Base-by-base conservation (phyloP, 2,797 vertebrate genomes). In the Chrysocyon brachyurus region DNA sequence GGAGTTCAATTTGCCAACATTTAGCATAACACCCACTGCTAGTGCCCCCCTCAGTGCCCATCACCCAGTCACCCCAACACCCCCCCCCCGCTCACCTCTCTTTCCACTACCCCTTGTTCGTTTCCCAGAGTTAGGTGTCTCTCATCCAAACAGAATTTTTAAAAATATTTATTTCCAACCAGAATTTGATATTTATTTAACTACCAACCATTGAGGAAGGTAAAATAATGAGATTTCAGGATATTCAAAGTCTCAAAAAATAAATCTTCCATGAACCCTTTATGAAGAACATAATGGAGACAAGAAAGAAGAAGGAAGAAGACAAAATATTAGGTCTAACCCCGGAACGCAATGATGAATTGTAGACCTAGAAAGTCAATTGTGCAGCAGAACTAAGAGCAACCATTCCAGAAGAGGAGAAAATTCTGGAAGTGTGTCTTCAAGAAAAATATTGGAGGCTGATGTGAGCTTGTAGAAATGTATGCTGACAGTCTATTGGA, bases 121-220 rank as follows among this genome's bases (percentile, higher is more conserved):
- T 46, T 46, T 46, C 40, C 7, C 40, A 46, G 40, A 46, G 6
- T 46, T 46, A 46, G 40, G 40, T 46, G 40, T 46, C 40, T 46
- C 40, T 46, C 40, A 46, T 63, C 61, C 26, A 63, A 63, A 24
- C 61, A 63, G 61, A 24, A 24, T 72, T 40, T 68, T 72, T 7
- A 1, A 6, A 40, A 28, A 49, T 49, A 49, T 2, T 4, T 36
- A 73, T 93, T 95, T 91, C 40, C 54, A 91, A 88, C 56, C 12
- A 78, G 54, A 90, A 59, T 61, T 89, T 82, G 87, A 61, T 52
- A 87, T 16, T 94, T 93, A 52, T 14, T 28, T 83, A 59, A 52
- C n/a, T 26, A 49, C 40, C n/a, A 86, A 21, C 54, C 64, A 95
- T 26, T 73, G n/a, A 52, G 52, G 12, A 90, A 54, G 10, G 7